Base-by-base conservation (phyloP, 2,888 invertebrate species). In the Drosophila recens region DNA sequence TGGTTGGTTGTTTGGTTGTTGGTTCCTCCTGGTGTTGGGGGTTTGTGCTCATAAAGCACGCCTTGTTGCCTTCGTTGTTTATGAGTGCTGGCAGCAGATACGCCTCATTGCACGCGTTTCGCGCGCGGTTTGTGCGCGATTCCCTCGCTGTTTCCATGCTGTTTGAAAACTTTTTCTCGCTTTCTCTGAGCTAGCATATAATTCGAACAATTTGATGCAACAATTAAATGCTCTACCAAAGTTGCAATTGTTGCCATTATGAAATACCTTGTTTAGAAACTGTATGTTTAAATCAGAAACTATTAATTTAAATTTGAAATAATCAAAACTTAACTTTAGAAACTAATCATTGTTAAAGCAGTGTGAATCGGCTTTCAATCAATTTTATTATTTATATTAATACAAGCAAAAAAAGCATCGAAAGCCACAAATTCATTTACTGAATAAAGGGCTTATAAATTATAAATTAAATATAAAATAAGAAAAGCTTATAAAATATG, bases 61-160 rank as follows among this genome's bases (percentile, higher is more conserved):
- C 83, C 82, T 80, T 83, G 85, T 89, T 87, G 83, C 76, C 72
- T 75, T 80, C 78, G 75, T 79, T 89, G 83, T 87, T 85, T 85
- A 82, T 75, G 78, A 69, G 65, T 65, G 68, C 63, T 72, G 66
- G 78, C 59, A 65, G 64, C 59, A 82, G 88, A 71, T 69, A 83
- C 78, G 85, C 87, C 65, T 76, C 85, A 88, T 86, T 86, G 82
- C 77, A 59, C 85, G 79, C 81, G 71, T 76, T 86, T 79, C 81
- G 71, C 70, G 68, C 69, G 85, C 82, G 82, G 65, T 72, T 75
- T 71, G 45, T 45, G 30, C 68, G 68, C 76, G 51, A 63, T 58
- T 80, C 65, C 38, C 61, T 10, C 56, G 58, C 76, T 57, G 54
- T 64, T 79, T 54, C 13, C 49, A n/a, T 38, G 54, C 59, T 30